Percentiles rank a stretch among this genome's conserved stretches.
These are phyloP conservation scores for Asobara japonica DNA, from an alignment of 1,140 invertebrate species.

Conservation along the genomic window DNA sequence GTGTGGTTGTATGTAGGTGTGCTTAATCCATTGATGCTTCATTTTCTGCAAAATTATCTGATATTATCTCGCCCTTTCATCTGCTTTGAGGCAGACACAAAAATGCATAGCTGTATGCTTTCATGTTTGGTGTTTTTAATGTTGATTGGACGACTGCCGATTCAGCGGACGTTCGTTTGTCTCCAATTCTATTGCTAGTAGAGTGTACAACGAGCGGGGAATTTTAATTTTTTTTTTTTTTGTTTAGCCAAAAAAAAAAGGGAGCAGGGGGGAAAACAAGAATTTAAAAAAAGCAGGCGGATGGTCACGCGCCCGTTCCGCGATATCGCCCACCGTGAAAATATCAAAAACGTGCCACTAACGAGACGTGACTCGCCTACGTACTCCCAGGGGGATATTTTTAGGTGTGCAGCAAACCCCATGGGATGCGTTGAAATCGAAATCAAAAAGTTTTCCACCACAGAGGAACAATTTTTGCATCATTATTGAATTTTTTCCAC, in stretches of 20 bases:
- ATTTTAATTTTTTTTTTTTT: slow-evolving; percentile 8
- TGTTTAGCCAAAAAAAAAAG: neutral
- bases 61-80: too few relatives aligned
- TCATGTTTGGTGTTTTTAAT: slow-evolving; percentile 62
- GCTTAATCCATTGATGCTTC: too few relatives aligned
- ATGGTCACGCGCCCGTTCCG: slow-evolving; percentile 24
- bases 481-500: too few relatives aligned
- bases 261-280: slow-evolving; percentile 6
- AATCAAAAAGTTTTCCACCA: slow-evolving; percentile 13
- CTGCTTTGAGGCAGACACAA: neutral
- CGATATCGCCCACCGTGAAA: slow-evolving; percentile 39
- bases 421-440: slow-evolving; percentile 7
- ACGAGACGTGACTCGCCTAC: slow-evolving; percentile 31
- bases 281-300: slow-evolving; percentile 3
- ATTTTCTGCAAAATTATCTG: too few relatives aligned
- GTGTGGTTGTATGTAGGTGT: too few relatives aligned
- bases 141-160: slow-evolving; percentile 65
- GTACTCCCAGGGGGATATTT: neutral
- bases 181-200: slow-evolving; percentile 49
- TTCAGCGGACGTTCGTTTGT: slow-evolving; percentile 62
- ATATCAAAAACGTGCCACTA: slow-evolving; percentile 35
- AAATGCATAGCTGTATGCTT: slow-evolving; percentile 45
- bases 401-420: neutral
- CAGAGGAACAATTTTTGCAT: too few relatives aligned
- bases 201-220: slow-evolving; percentile 7